These are phyloP conservation scores for Caenorhabditis sp. DNA, from an alignment of 2,888 invertebrate genomes.

Conservation along the genomic window DNA sequence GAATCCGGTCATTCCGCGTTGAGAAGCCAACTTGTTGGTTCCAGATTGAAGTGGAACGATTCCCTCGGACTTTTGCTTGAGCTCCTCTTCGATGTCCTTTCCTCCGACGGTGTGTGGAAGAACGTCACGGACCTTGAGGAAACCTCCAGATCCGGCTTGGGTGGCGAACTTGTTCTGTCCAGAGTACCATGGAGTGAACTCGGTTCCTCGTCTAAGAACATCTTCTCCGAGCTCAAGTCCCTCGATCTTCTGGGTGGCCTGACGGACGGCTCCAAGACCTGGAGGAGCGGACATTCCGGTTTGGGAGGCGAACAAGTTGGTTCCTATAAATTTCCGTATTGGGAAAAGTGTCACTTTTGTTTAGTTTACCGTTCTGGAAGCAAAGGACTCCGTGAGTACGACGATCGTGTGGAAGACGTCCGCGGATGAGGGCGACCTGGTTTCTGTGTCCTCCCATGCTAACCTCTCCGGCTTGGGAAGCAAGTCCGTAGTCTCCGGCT, in stretches of 20 bases:
- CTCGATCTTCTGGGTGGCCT: constrained; percentile 82
- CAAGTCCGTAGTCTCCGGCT: constrained; percentile 82
- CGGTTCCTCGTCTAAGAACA: constrained; percentile 80
- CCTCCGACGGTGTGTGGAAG: constrained; percentile 81
- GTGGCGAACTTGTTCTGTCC: constrained; percentile 83
- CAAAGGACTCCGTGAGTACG: constrained; percentile 82
- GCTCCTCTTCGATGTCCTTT: constrained; percentile 81
- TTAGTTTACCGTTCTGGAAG: constrained; percentile 79
- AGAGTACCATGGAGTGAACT: constrained; percentile 83
- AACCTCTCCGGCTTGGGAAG: constrained; percentile 80
- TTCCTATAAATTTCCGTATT: constrained; percentile 69
- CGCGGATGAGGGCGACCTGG: constrained; percentile 82
- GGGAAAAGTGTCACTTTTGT: not conserved
- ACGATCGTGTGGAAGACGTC: constrained; percentile 82
- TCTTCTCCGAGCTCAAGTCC: constrained; percentile 82
- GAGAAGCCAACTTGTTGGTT: constrained; percentile 85
- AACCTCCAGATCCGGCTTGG: constrained; percentile 83
- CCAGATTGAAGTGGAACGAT: constrained; percentile 85
- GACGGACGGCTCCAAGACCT: constrained; percentile 81
- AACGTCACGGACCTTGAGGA: constrained; percentile 82
- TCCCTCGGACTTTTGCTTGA: constrained; percentile 81
- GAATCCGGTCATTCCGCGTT: constrained; percentile 85
- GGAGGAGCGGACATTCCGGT: constrained; percentile 82
- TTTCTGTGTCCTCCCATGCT: constrained; percentile 82
- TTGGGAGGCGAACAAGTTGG: constrained; percentile 83